These are phyloP conservation scores for Muricea muricata DNA, from an alignment of 92 coral and sea anemone species.

Conservation along the genomic window DNA sequence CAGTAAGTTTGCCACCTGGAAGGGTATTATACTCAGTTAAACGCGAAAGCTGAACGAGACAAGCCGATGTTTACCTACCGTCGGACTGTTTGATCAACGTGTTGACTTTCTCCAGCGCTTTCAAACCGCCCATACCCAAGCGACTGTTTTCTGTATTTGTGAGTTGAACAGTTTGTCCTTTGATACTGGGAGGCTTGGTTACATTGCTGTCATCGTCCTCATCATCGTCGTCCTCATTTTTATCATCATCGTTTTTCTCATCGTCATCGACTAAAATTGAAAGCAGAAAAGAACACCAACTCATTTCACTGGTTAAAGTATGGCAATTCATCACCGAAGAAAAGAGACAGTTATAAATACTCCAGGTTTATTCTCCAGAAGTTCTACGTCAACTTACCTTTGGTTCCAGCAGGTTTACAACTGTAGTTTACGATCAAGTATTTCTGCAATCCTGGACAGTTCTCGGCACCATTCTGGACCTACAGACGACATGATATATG, in stretches of 20 bases:
- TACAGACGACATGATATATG: no score
- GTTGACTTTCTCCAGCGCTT: slow-evolving; percentile 94
- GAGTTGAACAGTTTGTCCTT: slow-evolving; percentile 5
- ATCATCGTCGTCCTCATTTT: slow-evolving; percentile 1
- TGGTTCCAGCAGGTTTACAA: slow-evolving; percentile 88
- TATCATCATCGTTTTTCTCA: not conserved
- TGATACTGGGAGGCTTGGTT: not conserved
- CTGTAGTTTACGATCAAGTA: slow-evolving; percentile 94
- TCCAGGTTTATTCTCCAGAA: no score
- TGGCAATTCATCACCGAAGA: no score
- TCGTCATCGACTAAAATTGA: slow-evolving; percentile 1
- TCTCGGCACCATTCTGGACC: slow-evolving; percentile 98
- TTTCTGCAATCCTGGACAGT: slow-evolving; percentile 95
- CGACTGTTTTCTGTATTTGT: slow-evolving; percentile 30
- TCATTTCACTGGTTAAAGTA: not conserved
- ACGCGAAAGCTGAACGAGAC: no score
- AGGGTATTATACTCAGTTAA: slow-evolving; percentile 70
- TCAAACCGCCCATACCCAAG: slow-evolving; percentile 92
- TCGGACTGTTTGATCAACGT: slow-evolving; percentile 92
- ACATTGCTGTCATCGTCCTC: not conserved
- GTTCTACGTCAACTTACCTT: slow-evolving; percentile 83
- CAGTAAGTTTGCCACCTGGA: slow-evolving; percentile 82
- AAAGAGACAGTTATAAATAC: no score
- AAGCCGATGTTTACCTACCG: slow-evolving; percentile 35
- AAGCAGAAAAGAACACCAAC: not conserved